Evolutionary conservation across 1,140 invertebrate species (phyloP).

Genomic region (Cherax quadricarinatus): DNA sequence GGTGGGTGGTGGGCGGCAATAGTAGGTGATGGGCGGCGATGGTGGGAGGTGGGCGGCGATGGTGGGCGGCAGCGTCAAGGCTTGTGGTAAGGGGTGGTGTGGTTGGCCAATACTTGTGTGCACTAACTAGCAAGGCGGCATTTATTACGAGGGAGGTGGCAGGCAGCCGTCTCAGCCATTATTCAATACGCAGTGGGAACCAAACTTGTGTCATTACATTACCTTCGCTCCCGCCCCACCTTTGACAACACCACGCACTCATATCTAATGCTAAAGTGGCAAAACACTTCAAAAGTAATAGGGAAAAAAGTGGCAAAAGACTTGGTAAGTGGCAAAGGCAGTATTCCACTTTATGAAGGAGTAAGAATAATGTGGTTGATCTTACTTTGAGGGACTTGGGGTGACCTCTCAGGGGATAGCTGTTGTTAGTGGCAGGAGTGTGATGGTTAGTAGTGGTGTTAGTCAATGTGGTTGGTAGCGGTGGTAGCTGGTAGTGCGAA

Average conservation of each 20-base stretch:
- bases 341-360: background rate
- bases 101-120: background rate
- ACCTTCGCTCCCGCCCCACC: background rate
- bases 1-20: too few species aligned
- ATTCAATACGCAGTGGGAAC: slow-evolving; percentile 12
- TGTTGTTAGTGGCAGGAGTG: background rate
- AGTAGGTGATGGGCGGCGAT: too few species aligned
- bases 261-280: background rate
- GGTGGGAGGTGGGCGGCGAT: too few species aligned
- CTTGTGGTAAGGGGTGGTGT: background rate
- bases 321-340: background rate
- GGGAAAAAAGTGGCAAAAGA: background rate
- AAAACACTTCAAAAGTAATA: background rate
- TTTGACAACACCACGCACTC: background rate
- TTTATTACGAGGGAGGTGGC: background rate
- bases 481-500: background rate
- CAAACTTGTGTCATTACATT: slow-evolving; percentile 32
- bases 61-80: too few species aligned
- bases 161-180: slow-evolving; percentile 13
- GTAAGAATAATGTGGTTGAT: background rate
- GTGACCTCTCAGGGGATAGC: background rate
- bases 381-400: background rate
- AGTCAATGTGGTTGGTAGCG: background rate
- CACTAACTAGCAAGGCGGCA: slow-evolving; percentile 26
- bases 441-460: background rate